These are phyloP conservation scores for Eulacestoma nigropectus DNA, from an alignment of 2,113 vertebrate genomes.

Conservation along the genomic window DNA sequence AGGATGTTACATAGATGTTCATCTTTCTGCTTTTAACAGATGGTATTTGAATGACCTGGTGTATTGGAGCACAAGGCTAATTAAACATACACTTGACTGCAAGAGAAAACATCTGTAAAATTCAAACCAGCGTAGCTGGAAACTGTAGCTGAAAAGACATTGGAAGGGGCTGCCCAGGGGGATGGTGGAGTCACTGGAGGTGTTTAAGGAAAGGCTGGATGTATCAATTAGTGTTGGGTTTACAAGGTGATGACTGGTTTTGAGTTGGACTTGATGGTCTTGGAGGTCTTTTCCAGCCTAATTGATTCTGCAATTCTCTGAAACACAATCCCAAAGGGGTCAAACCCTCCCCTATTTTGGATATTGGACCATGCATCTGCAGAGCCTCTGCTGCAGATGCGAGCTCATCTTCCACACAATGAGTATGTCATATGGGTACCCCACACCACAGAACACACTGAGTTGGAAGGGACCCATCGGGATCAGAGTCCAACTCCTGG, in stretches of 20 bases:
- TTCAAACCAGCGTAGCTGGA: not conserved
- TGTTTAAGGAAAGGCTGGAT: not conserved
- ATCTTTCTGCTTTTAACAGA: not conserved
- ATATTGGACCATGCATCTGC: rapidly evolving
- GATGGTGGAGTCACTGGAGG: not conserved
- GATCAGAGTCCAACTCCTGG: not conserved
- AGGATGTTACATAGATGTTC: not conserved
- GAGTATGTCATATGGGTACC: rapidly evolving
- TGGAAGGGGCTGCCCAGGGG: not conserved
- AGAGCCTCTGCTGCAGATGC: not conserved
- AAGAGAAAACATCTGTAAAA: not conserved
- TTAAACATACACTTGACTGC: not conserved
- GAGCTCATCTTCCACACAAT: rapidly evolving
- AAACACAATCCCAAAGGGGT: not conserved
- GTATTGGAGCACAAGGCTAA: not conserved
- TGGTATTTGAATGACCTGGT: too few species aligned
- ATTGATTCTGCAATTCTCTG: not conserved
- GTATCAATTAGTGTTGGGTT: not conserved
- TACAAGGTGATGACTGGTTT: too few species aligned
- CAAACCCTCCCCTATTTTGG: not conserved
- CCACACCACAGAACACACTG: rapidly evolving
- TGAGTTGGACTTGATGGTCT: not conserved
- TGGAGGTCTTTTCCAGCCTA: not conserved
- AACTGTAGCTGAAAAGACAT: not conserved
- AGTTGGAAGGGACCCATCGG: not conserved